Evolutionary conservation across 2,888 invertebrate species (phyloP).

Genomic region (Thecocarcelia acutangulata): DNA sequence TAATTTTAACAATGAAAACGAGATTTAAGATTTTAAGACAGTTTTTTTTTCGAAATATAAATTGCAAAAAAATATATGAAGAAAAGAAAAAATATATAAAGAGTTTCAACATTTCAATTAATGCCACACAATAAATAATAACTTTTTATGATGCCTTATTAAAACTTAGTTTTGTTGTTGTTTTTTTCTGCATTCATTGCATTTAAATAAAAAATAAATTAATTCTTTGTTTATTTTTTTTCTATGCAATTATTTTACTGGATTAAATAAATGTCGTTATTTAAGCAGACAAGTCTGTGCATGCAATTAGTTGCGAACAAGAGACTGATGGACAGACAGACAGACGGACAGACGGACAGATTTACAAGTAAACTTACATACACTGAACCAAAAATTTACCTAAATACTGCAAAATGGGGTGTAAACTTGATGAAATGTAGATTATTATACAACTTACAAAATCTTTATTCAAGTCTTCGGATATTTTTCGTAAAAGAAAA

Average conservation of each 20-base stretch:
- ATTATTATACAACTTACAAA: too few relatives aligned
- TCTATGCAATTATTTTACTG: slow-evolving; percentile 19
- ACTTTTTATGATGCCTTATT: slow-evolving; percentile 36
- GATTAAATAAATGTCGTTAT: slow-evolving; percentile 32
- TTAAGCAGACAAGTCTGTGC: slow-evolving; percentile 23
- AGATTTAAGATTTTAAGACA: background rate
- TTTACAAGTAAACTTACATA: too few relatives aligned
- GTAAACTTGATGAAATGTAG: too few relatives aligned
- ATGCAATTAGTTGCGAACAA: slow-evolving; percentile 7
- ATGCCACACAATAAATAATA: slow-evolving; percentile 5
- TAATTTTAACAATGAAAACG: slow-evolving; percentile 10
- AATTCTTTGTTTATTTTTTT: slow-evolving; percentile 3
- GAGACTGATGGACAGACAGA: too few relatives aligned
- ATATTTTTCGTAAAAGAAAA: too few relatives aligned
- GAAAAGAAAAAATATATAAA: too few relatives aligned
- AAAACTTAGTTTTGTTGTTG: background rate
- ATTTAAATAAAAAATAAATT: slow-evolving; percentile 12
- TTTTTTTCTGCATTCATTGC: slow-evolving; percentile 18
- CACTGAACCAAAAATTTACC: too few relatives aligned
- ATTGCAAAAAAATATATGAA: background rate
- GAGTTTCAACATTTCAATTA: slow-evolving; percentile 20
- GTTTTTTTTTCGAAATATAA: background rate
- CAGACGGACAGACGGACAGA: too few relatives aligned
- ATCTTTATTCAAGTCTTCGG: too few relatives aligned
- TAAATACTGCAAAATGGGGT: too few relatives aligned